Percentiles rank a stretch among this genome's conserved stretches.
Evolutionary conservation across 2,113 vertebrate genomes (phyloP).

Genomic region (Ranitomeya variabilis): DNA sequence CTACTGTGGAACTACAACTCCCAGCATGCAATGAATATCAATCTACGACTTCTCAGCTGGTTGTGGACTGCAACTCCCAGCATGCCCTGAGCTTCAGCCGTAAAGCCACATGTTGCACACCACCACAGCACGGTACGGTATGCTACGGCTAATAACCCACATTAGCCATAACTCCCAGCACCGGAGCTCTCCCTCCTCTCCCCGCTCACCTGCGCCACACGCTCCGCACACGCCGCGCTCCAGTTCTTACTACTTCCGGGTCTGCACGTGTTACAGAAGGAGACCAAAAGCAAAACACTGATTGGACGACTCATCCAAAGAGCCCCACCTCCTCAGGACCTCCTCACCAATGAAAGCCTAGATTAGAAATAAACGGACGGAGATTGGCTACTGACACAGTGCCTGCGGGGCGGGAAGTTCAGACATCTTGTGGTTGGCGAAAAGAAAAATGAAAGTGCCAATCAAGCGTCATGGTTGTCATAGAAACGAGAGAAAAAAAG

Average conservation of each 20-base stretch:
- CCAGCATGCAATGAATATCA: neutral
- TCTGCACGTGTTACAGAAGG: slow-evolving; percentile 24
- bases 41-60: neutral
- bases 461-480: neutral
- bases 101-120: neutral
- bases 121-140: too few species aligned
- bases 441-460: neutral
- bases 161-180: neutral
- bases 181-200: neutral
- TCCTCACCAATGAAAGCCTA: neutral
- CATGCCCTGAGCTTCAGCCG: neutral
- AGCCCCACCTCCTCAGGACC: neutral
- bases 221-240: neutral
- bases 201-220: neutral
- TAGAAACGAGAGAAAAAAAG: neutral
- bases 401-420: neutral
- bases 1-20: neutral
- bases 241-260: slow-evolving; percentile 31
- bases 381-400: neutral
- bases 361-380: neutral
- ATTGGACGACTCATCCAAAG: neutral
- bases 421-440: neutral
- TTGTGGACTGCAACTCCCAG: neutral
- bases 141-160: neutral
- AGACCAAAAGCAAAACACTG: neutral